Evolutionary conservation across 2,113 vertebrate species (phyloP).

Genomic region (Marmota flaviventris): DNA sequence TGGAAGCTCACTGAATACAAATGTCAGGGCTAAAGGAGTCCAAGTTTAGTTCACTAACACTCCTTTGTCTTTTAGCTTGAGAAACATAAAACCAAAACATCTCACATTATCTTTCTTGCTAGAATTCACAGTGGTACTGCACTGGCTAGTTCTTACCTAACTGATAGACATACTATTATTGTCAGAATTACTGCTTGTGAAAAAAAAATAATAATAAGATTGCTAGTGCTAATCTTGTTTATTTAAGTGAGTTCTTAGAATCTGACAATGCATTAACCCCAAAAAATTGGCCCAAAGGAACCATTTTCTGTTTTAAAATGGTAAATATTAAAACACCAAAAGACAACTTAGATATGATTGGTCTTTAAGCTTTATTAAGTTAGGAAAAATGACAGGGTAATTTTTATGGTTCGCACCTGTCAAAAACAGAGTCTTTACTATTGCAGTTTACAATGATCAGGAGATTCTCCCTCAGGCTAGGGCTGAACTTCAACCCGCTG

Average conservation of each 20-base stretch:
- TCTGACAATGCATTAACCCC: slow-evolving; percentile 56
- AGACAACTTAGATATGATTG: slow-evolving; percentile 55
- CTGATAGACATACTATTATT: slow-evolving; percentile 41
- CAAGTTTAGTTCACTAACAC: slow-evolving; percentile 40
- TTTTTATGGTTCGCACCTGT: slow-evolving; percentile 60
- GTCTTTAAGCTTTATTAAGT: slow-evolving; percentile 71
- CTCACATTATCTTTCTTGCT: background rate
- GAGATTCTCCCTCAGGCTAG: slow-evolving; percentile 68
- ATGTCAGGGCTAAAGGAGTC: background rate
- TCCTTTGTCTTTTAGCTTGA: background rate
- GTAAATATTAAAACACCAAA: slow-evolving; percentile 60
- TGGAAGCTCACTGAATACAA: slow-evolving; percentile 30
- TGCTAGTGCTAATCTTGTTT: slow-evolving; percentile 44
- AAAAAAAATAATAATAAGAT: slow-evolving; percentile 60
- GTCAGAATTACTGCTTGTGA: slow-evolving; percentile 43
- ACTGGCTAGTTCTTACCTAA: slow-evolving; percentile 42
- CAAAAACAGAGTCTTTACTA: slow-evolving; percentile 58
- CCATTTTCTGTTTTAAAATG: slow-evolving; percentile 66
- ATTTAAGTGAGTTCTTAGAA: slow-evolving; percentile 34
- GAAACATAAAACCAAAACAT: slow-evolving; percentile 40
- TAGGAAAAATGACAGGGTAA: slow-evolving; percentile 62
- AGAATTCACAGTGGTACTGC: slow-evolving; percentile 25
- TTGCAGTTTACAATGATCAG: slow-evolving; percentile 58
- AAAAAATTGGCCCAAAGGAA: slow-evolving; percentile 49
- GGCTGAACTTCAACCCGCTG: slow-evolving; percentile 69